Percentiles rank a stretch among this genome's conserved stretches.
Conservation (phyloP, 2,888 invertebrate species). For the Mythimna pallens region DNA sequence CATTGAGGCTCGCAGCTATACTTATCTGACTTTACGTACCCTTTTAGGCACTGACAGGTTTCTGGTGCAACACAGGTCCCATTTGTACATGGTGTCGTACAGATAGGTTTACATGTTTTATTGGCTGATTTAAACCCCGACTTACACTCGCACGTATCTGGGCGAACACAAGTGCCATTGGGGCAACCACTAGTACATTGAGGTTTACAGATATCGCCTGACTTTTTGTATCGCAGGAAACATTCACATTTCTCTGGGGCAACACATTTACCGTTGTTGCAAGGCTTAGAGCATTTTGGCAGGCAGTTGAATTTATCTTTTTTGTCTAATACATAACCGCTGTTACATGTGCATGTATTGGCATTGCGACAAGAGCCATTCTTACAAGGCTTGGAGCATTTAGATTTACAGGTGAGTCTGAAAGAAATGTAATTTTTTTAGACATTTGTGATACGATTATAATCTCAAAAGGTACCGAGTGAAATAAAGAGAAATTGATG, state of each 20-base stretch:
- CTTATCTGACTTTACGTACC: slow-evolving; percentile 9
- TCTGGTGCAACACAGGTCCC: slow-evolving; percentile 24
- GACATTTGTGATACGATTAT: background rate
- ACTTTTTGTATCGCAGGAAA: background rate
- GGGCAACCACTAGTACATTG: slow-evolving; percentile 33
- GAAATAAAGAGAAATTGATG: background rate
- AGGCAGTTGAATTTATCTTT: background rate
- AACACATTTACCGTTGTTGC: background rate
- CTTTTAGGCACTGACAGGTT: slow-evolving; percentile 5
- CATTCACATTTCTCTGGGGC: background rate
- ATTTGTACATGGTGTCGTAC: slow-evolving; percentile 20
- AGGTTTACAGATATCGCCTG: slow-evolving; percentile 23
- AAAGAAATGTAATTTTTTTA: background rate
- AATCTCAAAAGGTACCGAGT: background rate
- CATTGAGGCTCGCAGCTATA: slow-evolving; percentile 36
- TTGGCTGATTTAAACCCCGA: slow-evolving; percentile 9
- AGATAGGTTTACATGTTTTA: slow-evolving; percentile 39
- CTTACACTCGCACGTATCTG: slow-evolving; percentile 40
- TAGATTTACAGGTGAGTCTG: slow-evolving; percentile 2
- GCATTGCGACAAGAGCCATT: background rate
- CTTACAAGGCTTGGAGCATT: background rate
- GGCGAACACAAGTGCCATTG: slow-evolving; percentile 36
- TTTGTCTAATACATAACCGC: background rate
- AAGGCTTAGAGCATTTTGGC: background rate
- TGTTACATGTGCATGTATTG: background rate